phyloP scores from a whole-genome alignment of 1,140 invertebrate species.

The Eueides isabella region DNA sequence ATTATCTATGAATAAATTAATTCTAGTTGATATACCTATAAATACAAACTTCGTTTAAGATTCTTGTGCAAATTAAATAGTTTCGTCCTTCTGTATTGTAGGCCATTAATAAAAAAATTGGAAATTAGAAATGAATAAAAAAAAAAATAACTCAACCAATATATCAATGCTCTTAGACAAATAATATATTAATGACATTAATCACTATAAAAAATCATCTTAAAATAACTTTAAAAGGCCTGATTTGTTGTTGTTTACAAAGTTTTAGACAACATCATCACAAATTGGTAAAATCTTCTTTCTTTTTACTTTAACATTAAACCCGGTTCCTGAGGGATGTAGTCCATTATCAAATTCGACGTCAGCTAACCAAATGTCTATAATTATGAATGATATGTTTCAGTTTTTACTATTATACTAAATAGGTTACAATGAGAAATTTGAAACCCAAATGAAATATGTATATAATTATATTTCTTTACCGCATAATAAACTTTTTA shows the following conservation, averaged over 20 bases:
- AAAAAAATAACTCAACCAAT: no score
- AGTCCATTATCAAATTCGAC: constrained; percentile 9
- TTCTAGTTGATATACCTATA: no score
- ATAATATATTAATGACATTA: no score
- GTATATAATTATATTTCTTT: background rate
- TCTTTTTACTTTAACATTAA: background rate
- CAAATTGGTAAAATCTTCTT: background rate
- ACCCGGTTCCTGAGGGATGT: background rate
- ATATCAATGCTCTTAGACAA: no score
- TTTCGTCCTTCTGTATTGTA: background rate
- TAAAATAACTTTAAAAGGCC: no score
- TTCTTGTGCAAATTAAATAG: background rate
- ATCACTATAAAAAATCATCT: no score
- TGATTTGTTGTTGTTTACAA: background rate
- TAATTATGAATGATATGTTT: constrained; percentile 5
- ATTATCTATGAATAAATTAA: background rate
- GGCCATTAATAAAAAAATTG: no score
- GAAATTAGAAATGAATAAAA: no score
- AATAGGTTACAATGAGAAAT: background rate
- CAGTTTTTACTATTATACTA: background rate
- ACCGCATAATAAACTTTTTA: background rate
- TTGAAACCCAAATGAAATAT: background rate
- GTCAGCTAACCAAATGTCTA: background rate
- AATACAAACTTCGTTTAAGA: background rate
- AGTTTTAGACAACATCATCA: background rate